Percentiles rank a stretch among this genome's conserved stretches.
phyloP scores from a whole-genome alignment of 1,140 invertebrate genomes.

The Maniola jurtina region DNA sequence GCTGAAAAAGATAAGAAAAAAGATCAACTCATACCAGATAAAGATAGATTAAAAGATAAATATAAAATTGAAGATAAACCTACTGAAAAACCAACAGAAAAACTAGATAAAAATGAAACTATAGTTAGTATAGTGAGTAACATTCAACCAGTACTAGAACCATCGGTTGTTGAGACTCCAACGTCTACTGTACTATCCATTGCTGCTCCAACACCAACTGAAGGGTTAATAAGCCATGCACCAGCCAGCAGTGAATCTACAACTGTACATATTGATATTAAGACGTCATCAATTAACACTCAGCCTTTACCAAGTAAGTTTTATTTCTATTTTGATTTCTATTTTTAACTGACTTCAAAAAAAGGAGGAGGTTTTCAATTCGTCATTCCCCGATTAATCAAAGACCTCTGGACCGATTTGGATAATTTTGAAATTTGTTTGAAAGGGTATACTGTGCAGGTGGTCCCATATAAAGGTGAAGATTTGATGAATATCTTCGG shows the following conservation, averaged over 20 bases:
- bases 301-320: conserved; percentile 57
- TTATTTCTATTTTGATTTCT: conserved; percentile 20
- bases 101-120: conserved; percentile 41
- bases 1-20: conserved; percentile 64
- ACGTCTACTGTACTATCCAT: conserved; percentile 48
- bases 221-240: conserved; percentile 50
- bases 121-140: conserved; percentile 1
- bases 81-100: conserved; percentile 34
- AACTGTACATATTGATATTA: conserved; percentile 33
- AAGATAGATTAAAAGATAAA: conserved; percentile 60
- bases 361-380: too few species aligned
- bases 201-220: conserved; percentile 58
- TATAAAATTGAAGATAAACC: conserved; percentile 47
- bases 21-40: conserved; percentile 42
- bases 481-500: too few species aligned
- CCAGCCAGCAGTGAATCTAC: conserved; percentile 34
- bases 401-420: too few species aligned
- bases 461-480: too few species aligned
- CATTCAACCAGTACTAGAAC: conserved; percentile 42
- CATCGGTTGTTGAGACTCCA: conserved; percentile 55
- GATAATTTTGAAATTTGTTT: too few species aligned
- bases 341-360: too few species aligned
- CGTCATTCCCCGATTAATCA: too few species aligned
- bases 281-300: conserved; percentile 62
- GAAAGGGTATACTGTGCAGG: too few species aligned